Conservation (phyloP, 1,140 invertebrate species). For the Drosophila subobscura region DNA sequence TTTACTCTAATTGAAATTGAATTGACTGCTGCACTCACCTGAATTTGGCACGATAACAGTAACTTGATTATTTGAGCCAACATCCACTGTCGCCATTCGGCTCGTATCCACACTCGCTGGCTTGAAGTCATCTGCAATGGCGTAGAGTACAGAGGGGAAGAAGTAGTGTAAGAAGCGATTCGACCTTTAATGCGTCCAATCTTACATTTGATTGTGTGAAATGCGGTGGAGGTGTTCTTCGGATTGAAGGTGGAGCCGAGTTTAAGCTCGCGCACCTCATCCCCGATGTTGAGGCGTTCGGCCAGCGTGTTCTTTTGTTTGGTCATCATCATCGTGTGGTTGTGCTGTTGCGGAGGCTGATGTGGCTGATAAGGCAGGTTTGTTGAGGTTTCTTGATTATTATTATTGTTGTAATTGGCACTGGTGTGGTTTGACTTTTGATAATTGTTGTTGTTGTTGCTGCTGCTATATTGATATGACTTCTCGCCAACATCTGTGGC, state of each 20-base stretch:
- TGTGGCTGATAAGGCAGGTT: slow-evolving; percentile 65
- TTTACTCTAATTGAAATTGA: background rate
- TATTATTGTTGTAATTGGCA: slow-evolving; percentile 77
- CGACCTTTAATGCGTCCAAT: background rate
- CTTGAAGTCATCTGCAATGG: slow-evolving; percentile 96
- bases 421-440: slow-evolving; percentile 78
- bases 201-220: slow-evolving; percentile 95
- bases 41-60: slow-evolving; percentile 97
- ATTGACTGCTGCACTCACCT: slow-evolving; percentile 83
- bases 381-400: slow-evolving; percentile 52
- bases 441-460: slow-evolving; percentile 64
- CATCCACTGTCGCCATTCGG: slow-evolving; percentile 94
- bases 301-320: slow-evolving; percentile 76
- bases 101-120: slow-evolving; percentile 97
- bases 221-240: slow-evolving; percentile 85
- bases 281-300: slow-evolving; percentile 87
- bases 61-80: slow-evolving; percentile 93
- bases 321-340: slow-evolving; percentile 76
- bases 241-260: slow-evolving; percentile 92
- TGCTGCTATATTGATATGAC: slow-evolving; percentile 68
- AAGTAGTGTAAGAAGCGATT: slow-evolving; percentile 2
- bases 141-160: background rate
- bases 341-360: slow-evolving; percentile 40
- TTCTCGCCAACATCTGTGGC: slow-evolving; percentile 63
- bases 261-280: slow-evolving; percentile 91